Base-by-base conservation (phyloP, 2,113 vertebrate species). In the Cryptotis parvus region DNA sequence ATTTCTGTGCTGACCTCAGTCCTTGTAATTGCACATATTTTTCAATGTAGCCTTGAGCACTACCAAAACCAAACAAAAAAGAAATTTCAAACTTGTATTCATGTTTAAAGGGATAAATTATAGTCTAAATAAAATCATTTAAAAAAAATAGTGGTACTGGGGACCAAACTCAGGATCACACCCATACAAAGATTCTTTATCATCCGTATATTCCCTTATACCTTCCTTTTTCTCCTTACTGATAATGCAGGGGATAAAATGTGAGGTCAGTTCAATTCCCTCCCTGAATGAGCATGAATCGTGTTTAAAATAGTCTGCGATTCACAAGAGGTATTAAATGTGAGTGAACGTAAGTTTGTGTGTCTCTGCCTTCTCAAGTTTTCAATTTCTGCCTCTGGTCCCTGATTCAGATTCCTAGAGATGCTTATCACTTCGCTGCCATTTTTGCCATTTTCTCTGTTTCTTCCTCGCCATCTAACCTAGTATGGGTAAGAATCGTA, bases 251-350 rank as follows among this genome's bases (percentile, higher is more conserved):
- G 6, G 6, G 65, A 75, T 76, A 14, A 35, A 35, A 39, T 24
- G 11, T 31, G 43, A 22, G 5, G 3, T 18, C 4, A 22, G 0
- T 58, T 31, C 12, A 15, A 31, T 49, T 2, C 9, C n/a, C n/a
- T 35, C 68, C 16, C 16, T 8, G 20, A 3, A n/a, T 73, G 45
- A 58, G 11, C 37, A 35, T 27, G 14, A 20, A 22, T 10, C 35
- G 6, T 37, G 27, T 75, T 1, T 80, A 45, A 80, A 73, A 58
- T 0, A 58, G 55, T 58, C 55, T 12, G 0, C 3, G 20, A 7
- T 41, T 5, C 43, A 80, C 1, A 24, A 1, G 6, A 75, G 12
- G 45, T 29, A 2, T 55, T 65, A 10, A 41, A 6, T 41, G 45
- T 69, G 45, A 22, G 0, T 65, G 31, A 69, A 15, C n/a, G 31